These are phyloP conservation scores for Ernsta delagoae DNA, from an alignment of 2,888 invertebrate genomes.

Conservation along the genomic window DNA sequence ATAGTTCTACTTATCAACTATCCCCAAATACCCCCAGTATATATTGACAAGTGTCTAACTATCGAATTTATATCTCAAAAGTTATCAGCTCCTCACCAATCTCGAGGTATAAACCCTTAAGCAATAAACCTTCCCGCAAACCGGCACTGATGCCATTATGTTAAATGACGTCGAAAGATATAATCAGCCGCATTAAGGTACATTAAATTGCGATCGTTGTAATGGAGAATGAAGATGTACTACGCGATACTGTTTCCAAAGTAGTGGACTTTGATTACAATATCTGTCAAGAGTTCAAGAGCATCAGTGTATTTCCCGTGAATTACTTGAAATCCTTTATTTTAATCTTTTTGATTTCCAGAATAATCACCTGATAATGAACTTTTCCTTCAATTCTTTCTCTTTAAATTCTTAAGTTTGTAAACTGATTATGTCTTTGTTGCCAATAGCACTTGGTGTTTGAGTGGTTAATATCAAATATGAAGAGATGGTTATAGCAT, in stretches of 20 bases:
- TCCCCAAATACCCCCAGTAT: too few species aligned
- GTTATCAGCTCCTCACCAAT: constrained; percentile 18
- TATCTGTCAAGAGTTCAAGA: too few species aligned
- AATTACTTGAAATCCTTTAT: too few species aligned
- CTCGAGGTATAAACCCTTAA: constrained; percentile 9
- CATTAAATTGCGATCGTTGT: constrained; percentile 39
- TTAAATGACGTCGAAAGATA: constrained; percentile 40
- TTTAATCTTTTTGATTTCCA: too few species aligned
- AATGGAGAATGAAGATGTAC: neutral
- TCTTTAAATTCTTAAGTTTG: neutral
- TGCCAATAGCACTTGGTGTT: constrained; percentile 2
- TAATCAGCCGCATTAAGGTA: constrained; percentile 38
- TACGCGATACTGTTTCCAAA: constrained; percentile 1
- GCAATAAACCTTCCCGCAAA: constrained; percentile 32
- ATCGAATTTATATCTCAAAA: constrained; percentile 21
- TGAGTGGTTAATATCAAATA: constrained; percentile 15
- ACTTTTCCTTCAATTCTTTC: too few species aligned
- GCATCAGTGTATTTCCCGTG: too few species aligned
- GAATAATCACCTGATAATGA: too few species aligned
- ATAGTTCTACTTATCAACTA: too few species aligned
- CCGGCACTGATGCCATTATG: constrained; percentile 31
- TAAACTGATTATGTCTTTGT: neutral
- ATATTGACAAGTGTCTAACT: constrained; percentile 5
- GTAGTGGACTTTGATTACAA: neutral
- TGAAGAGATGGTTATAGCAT: constrained; percentile 28